phyloP scores from a whole-genome alignment of 2,888 invertebrate genomes.

The Papilio demoleus region DNA sequence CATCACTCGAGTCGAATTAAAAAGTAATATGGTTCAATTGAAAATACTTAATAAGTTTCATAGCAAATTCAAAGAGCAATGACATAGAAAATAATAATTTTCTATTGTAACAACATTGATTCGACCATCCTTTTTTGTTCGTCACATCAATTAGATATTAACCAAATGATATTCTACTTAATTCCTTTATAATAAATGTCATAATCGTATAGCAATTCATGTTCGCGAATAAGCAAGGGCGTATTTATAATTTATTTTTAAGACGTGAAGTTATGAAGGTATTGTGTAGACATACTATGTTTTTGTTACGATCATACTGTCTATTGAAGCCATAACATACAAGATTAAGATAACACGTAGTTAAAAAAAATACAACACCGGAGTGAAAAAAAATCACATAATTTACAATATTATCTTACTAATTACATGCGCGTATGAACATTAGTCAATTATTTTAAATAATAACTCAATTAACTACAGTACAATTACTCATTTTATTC shows the following conservation, averaged over 20 bases:
- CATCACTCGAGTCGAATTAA: not conserved
- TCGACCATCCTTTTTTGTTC: not conserved
- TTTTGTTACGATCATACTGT: not conserved
- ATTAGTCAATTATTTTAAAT: no score
- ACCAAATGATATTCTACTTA: not conserved
- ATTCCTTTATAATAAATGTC: not conserved
- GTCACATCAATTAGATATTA: not conserved
- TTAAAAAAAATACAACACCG: not conserved
- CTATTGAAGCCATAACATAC: not conserved
- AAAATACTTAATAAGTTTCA: no score
- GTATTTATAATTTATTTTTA: constrained; percentile 9
- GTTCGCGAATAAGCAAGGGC: not conserved
- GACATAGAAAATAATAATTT: not conserved
- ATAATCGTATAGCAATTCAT: not conserved
- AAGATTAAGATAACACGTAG: not conserved
- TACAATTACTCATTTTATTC: not conserved
- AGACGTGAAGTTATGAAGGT: constrained; percentile 14
- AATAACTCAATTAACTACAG: no score
- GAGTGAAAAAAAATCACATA: not conserved
- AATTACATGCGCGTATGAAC: no score
- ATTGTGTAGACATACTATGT: not conserved
- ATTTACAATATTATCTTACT: not conserved
- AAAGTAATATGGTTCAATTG: not conserved
- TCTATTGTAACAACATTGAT: not conserved
- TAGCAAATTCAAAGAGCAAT: not conserved